Percentiles rank a stretch among this genome's conserved stretches.
These are phyloP conservation scores for Craterocephalus amniculus DNA, from an alignment of 2,797 vertebrate genomes.

Conservation along the genomic window DNA sequence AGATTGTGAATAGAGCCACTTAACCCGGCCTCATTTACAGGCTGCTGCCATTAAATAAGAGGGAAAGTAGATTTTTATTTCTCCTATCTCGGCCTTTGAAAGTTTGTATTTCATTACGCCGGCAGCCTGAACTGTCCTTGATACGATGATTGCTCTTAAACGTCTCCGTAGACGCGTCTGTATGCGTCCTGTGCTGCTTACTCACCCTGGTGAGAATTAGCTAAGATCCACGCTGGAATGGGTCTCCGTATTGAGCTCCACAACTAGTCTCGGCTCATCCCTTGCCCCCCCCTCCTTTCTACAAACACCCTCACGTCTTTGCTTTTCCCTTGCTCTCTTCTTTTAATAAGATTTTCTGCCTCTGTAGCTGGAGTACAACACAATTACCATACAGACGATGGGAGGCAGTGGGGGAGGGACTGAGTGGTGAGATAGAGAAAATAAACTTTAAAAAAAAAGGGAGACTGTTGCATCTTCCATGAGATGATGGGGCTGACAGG, in stretches of 20 bases:
- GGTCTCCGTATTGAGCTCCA: conserved; percentile 59
- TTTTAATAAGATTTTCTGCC: conserved; percentile 83
- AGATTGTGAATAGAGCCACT: conserved; percentile 46
- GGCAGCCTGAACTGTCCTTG: conserved; percentile 42
- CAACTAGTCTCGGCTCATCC: conserved; percentile 65
- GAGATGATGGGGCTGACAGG: conserved; percentile 64
- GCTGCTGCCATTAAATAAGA: conserved; percentile 46
- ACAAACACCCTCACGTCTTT: conserved; percentile 32
- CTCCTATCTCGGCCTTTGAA: conserved; percentile 40
- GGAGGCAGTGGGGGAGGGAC: conserved; percentile 52
- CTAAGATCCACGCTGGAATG: conserved; percentile 57
- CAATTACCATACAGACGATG: conserved; percentile 77
- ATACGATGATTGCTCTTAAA: conserved; percentile 38
- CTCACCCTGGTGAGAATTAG: conserved; percentile 60
- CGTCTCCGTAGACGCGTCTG: conserved; percentile 17
- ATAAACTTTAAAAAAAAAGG: conserved; percentile 21
- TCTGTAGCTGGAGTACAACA: conserved; percentile 76
- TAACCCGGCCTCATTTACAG: conserved; percentile 50
- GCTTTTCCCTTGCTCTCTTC: conserved; percentile 54
- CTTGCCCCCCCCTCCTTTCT: neutral
- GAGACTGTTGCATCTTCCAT: conserved; percentile 30
- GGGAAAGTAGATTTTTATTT: conserved; percentile 26
- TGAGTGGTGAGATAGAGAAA: conserved; percentile 37
- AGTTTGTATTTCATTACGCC: conserved; percentile 37
- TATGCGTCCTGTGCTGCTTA: conserved; percentile 32